Conservation (phyloP, 92 coral and sea anemone species). For the Phenganax subtilis region DNA sequence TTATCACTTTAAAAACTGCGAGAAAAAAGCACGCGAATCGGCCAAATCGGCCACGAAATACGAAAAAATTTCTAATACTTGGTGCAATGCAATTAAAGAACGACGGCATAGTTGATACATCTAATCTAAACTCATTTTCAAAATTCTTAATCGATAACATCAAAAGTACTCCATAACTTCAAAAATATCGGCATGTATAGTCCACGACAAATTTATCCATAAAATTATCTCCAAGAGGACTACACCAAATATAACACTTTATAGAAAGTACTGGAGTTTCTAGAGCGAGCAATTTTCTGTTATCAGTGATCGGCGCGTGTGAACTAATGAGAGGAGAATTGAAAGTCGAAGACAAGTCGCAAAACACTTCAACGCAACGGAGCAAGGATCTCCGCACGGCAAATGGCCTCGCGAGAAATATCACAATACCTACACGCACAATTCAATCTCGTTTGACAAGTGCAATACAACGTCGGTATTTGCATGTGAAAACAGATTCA, state of each 20-base stretch:
- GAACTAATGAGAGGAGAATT: slow-evolving; percentile 1
- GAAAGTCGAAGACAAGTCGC: not conserved
- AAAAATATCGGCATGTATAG: not conserved
- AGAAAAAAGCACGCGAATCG: too few relatives aligned
- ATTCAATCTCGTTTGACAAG: not conserved
- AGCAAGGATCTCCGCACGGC: not conserved
- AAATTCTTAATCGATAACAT: not conserved
- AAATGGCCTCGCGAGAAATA: not conserved
- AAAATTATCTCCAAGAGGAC: too few relatives aligned
- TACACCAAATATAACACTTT: too few relatives aligned
- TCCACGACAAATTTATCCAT: too few relatives aligned
- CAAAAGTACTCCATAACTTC: not conserved
- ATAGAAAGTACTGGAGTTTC: not conserved
- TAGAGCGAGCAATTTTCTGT: not conserved
- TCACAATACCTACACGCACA: not conserved
- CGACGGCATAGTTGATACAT: too few relatives aligned
- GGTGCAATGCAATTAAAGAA: too few relatives aligned
- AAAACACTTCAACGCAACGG: slow-evolving; percentile 10
- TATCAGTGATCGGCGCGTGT: slow-evolving; percentile 17
- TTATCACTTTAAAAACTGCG: too few relatives aligned
- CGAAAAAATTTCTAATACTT: too few relatives aligned
- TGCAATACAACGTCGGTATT: not conserved
- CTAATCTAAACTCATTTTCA: not conserved
- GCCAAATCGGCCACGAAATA: too few relatives aligned
- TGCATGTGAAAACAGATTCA: slow-evolving; percentile 16